These are phyloP conservation scores for Nebria brevicollis DNA, from an alignment of 2,888 invertebrate species.

Conservation along the genomic window DNA sequence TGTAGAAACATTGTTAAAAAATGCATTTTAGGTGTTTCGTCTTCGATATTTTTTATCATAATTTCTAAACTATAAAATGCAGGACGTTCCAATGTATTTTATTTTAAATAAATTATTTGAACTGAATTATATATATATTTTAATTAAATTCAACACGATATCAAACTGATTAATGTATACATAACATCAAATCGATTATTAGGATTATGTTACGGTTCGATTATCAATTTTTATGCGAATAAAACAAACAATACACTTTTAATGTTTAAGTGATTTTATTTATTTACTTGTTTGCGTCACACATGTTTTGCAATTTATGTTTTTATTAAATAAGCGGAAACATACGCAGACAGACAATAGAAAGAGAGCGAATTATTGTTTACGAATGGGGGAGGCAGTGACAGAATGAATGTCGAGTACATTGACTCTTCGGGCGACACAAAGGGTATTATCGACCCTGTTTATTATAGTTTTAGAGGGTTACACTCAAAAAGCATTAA, in stretches of 20 bases:
- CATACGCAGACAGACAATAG: neutral
- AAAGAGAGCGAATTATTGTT: neutral
- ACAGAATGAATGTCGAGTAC: neutral
- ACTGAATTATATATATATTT: neutral
- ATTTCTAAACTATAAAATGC: too few relatives aligned
- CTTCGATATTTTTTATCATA: neutral
- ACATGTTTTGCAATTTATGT: neutral
- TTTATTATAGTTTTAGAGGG: neutral
- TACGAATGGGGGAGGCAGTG: neutral
- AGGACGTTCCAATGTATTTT: too few relatives aligned
- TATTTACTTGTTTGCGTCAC: neutral
- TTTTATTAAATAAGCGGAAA: neutral
- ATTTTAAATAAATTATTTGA: too few relatives aligned
- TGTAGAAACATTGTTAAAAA: neutral
- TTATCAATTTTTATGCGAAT: neutral
- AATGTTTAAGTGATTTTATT: neutral
- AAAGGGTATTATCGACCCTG: constrained; percentile 1
- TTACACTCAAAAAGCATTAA: neutral
- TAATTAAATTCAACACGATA: neutral
- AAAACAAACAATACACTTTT: neutral
- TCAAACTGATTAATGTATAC: neutral
- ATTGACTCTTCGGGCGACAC: neutral
- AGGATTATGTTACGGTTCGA: neutral
- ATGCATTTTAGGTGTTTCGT: neutral
- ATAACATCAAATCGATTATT: neutral